Evolutionary conservation across 2,888 invertebrate species (phyloP).

Genomic region (Dasysyrphus tricinctus): DNA sequence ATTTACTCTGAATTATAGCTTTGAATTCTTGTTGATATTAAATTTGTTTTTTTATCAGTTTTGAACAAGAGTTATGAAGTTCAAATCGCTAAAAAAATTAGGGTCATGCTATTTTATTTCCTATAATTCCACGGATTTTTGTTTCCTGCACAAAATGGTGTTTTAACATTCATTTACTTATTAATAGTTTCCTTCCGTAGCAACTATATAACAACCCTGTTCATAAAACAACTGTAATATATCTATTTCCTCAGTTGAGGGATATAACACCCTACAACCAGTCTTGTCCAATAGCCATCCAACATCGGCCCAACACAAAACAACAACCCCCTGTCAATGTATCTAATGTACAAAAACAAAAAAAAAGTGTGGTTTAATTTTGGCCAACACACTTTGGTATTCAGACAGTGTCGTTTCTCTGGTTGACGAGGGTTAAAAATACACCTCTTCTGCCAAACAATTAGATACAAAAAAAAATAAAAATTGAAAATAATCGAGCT

Average conservation of each 20-base stretch:
- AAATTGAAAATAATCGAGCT: constrained; percentile 75
- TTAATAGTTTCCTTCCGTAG: too few species aligned
- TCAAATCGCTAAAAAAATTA: too few species aligned
- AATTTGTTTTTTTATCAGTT: too few species aligned
- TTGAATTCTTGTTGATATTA: too few species aligned
- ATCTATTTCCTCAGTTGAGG: constrained; percentile 18
- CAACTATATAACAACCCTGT: constrained; percentile 18
- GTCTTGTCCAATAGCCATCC: not conserved
- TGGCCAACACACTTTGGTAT: constrained; percentile 73
- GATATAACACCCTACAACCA: not conserved
- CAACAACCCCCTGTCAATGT: constrained; percentile 53
- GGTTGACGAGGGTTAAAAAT: constrained; percentile 69
- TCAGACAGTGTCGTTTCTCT: constrained; percentile 64
- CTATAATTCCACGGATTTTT: too few species aligned
- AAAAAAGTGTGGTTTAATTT: constrained; percentile 56
- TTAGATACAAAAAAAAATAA: constrained; percentile 73
- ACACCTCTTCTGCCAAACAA: constrained; percentile 66
- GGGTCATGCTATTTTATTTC: too few species aligned
- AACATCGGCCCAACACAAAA: not conserved
- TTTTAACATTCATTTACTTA: too few species aligned
- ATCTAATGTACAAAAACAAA: constrained; percentile 51
- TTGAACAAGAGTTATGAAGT: too few species aligned
- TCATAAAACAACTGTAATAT: constrained; percentile 12
- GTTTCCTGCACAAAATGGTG: too few species aligned
- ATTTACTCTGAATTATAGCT: too few species aligned